Percentiles rank a stretch among this genome's conserved stretches.
phyloP scores from a whole-genome alignment of 2,888 invertebrate species.

The Drosophila nigricruria region DNA sequence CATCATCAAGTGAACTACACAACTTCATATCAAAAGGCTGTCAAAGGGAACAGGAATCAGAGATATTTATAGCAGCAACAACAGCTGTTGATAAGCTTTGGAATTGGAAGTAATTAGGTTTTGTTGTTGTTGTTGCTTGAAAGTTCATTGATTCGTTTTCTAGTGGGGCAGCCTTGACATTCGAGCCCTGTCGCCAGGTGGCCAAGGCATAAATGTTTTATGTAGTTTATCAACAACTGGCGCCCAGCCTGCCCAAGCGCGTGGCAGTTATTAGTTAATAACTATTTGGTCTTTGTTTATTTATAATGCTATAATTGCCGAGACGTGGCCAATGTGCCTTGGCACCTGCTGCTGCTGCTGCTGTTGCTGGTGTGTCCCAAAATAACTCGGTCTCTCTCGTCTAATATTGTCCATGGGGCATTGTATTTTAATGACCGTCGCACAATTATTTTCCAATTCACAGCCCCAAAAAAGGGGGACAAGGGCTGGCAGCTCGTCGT shows the following conservation, averaged over 20 bases:
- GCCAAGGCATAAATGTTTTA: slow-evolving; percentile 63
- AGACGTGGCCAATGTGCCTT: slow-evolving; percentile 57
- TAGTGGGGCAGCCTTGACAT: slow-evolving; percentile 58
- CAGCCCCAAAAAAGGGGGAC: slow-evolving; percentile 58
- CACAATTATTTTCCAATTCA: slow-evolving; percentile 79
- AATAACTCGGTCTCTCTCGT: slow-evolving; percentile 10
- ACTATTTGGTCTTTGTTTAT: slow-evolving; percentile 77
- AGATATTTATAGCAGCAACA: slow-evolving; percentile 6
- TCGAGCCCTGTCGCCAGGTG: slow-evolving; percentile 56
- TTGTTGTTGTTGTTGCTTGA: slow-evolving; percentile 26
- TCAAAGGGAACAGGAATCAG: not conserved
- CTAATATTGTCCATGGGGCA: slow-evolving; percentile 59
- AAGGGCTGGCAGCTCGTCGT: not conserved
- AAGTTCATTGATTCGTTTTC: slow-evolving; percentile 55
- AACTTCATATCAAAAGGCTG: not conserved
- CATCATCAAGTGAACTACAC: not conserved
- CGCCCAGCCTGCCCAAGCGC: slow-evolving; percentile 9
- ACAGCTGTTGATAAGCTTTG: slow-evolving; percentile 9
- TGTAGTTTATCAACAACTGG: slow-evolving; percentile 40
- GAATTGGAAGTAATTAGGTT: slow-evolving; percentile 49
- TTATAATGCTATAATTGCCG: slow-evolving; percentile 74
- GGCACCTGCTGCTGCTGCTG: slow-evolving; percentile 55
- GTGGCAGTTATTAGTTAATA: slow-evolving; percentile 76
- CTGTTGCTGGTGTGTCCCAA: slow-evolving; percentile 2
- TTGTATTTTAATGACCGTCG: slow-evolving; percentile 76